Evolutionary conservation across 2,888 invertebrate genomes (phyloP).

Genomic region (Oligia strigilis): DNA sequence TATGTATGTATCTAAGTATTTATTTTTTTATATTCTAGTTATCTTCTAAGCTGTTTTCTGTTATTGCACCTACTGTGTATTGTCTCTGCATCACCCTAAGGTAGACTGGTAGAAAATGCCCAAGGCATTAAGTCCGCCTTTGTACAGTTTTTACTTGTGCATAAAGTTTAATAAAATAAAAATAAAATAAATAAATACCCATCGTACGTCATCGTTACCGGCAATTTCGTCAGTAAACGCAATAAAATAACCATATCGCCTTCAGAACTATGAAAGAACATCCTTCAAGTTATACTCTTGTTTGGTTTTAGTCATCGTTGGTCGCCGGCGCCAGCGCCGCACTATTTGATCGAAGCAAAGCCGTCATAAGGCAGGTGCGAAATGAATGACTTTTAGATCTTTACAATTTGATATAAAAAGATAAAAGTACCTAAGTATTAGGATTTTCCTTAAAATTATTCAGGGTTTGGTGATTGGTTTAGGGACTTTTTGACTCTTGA

Average conservation of each 20-base stretch:
- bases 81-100: no score
- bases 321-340: background rate
- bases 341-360: background rate
- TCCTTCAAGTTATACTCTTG: constrained; percentile 27
- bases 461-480: constrained; percentile 29
- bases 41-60: no score
- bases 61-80: no score
- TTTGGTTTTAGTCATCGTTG: constrained; percentile 46
- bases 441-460: constrained; percentile 50
- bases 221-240: constrained; percentile 33
- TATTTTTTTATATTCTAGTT: no score
- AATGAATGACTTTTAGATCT: constrained; percentile 52
- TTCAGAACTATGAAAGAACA: constrained; percentile 32
- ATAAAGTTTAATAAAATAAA: no score
- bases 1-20: no score
- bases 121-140: no score
- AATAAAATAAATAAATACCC: no score
- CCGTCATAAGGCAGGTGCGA: constrained; percentile 57
- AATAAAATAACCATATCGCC: constrained; percentile 22
- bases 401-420: constrained; percentile 44
- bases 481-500: constrained; percentile 45
- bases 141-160: no score
- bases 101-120: no score
- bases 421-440: constrained; percentile 28
- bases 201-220: background rate